phyloP scores from a whole-genome alignment of 2,113 vertebrate species.

The Dasypus novemcinctus region DNA sequence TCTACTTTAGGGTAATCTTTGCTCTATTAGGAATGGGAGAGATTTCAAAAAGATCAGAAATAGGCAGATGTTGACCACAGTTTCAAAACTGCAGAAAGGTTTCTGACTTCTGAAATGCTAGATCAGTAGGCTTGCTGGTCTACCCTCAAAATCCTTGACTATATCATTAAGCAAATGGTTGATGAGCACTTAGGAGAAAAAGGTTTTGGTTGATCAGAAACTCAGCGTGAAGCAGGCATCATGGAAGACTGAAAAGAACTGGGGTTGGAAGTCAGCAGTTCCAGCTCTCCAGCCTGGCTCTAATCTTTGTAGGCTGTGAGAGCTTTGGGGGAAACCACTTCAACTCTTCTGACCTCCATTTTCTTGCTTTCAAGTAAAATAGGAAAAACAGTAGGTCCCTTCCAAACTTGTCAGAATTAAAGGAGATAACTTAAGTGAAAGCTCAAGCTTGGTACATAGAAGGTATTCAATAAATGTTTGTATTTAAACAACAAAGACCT shows the following conservation, averaged over 20 bases:
- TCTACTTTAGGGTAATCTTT: not conserved
- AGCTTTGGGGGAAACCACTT: not conserved
- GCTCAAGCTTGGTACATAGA: not conserved
- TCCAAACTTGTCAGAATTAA: slow-evolving; percentile 23
- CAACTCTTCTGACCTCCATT: not conserved
- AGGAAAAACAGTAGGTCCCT: not conserved
- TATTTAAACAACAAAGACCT: not conserved
- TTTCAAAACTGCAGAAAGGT: not conserved
- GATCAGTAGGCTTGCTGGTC: not conserved
- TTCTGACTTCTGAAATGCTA: slow-evolving; percentile 45
- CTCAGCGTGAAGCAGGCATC: not conserved
- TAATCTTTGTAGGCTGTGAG: not conserved
- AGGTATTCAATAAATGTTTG: not conserved
- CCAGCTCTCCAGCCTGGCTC: not conserved
- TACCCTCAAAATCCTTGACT: not conserved
- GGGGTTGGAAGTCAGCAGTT: not conserved
- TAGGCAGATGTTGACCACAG: not conserved
- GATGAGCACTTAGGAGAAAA: not conserved
- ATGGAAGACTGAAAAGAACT: not conserved
- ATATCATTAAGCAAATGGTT: not conserved
- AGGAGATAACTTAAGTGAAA: not conserved
- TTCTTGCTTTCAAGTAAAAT: slow-evolving; percentile 45
- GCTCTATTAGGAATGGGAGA: not conserved
- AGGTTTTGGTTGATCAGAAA: not conserved
- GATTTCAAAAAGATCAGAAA: slow-evolving; percentile 12